Conservation (phyloP, 2,888 invertebrate genomes). For the Lithophane socia region DNA sequence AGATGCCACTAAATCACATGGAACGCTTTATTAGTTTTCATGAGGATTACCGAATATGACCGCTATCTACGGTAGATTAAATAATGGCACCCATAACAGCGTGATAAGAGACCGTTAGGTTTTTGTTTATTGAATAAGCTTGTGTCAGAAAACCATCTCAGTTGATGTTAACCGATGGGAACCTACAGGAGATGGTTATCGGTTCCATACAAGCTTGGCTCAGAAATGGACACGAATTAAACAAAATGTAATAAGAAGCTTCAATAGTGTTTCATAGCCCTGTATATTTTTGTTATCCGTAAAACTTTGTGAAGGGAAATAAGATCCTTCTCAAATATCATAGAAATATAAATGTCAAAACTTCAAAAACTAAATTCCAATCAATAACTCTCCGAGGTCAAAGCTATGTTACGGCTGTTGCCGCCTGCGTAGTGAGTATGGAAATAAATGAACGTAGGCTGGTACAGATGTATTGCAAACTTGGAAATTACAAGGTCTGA, state of each 20-base stretch:
- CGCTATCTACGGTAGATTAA: constrained; percentile 30
- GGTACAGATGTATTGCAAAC: neutral
- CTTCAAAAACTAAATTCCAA: too few relatives aligned
- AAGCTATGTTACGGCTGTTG: neutral
- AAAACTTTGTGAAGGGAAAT: too few relatives aligned
- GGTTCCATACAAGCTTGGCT: too few relatives aligned
- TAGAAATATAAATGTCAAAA: too few relatives aligned
- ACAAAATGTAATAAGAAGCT: too few relatives aligned
- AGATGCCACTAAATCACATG: constrained; percentile 29
- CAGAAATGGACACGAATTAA: too few relatives aligned
- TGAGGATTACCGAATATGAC: constrained; percentile 27
- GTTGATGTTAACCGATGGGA: neutral
- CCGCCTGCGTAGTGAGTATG: neutral
- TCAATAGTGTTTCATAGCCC: too few relatives aligned
- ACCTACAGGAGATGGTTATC: too few relatives aligned
- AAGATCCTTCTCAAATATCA: too few relatives aligned
- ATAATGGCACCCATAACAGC: constrained; percentile 20
- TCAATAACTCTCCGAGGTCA: neutral
- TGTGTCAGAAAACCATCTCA: neutral
- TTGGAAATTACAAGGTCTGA: neutral
- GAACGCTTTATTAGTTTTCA: constrained; percentile 47
- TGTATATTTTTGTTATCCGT: too few relatives aligned
- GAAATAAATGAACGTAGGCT: neutral
- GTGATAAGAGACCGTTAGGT: constrained; percentile 10
- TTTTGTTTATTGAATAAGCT: constrained; percentile 20